phyloP scores from a whole-genome alignment of 2,888 invertebrate genomes.

The Alitta virens region DNA sequence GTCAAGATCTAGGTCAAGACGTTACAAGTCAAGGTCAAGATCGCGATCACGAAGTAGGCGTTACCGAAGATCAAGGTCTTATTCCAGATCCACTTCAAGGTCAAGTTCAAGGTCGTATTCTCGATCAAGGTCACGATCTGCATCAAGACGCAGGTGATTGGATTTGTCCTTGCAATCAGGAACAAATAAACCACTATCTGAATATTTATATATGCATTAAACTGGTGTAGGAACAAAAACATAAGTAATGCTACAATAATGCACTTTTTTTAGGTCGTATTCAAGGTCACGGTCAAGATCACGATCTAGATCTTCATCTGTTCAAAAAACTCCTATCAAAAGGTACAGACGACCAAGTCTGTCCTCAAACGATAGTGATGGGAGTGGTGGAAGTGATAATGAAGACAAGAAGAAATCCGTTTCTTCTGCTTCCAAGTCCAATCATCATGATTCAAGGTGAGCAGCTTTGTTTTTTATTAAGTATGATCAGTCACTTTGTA shows the following conservation, averaged over 20 bases:
- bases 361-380: slow-evolving; percentile 18
- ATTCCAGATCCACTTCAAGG: slow-evolving; percentile 17
- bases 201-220: no score
- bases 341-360: slow-evolving; percentile 49
- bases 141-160: no score
- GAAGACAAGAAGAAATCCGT: slow-evolving; percentile 4
- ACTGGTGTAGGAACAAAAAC: neutral
- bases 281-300: slow-evolving; percentile 16
- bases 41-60: slow-evolving; percentile 14
- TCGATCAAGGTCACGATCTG: slow-evolving; percentile 12
- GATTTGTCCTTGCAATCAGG: no score
- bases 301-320: slow-evolving; percentile 15
- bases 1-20: slow-evolving; percentile 25
- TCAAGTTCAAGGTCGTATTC: slow-evolving; percentile 21
- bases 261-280: slow-evolving; percentile 2
- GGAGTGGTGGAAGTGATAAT: neutral
- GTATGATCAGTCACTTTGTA: neutral
- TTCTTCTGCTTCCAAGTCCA: neutral
- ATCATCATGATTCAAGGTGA: no score
- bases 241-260: neutral
- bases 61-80: slow-evolving; percentile 18
- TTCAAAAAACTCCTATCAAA: slow-evolving; percentile 35
- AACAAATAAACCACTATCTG: neutral
- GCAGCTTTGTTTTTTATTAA: no score
- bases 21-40: slow-evolving; percentile 16